Percentiles rank a stretch among this genome's conserved stretches.
Evolutionary conservation across 2,888 invertebrate genomes (phyloP).

Genomic region (Tetragonisca angustula): DNA sequence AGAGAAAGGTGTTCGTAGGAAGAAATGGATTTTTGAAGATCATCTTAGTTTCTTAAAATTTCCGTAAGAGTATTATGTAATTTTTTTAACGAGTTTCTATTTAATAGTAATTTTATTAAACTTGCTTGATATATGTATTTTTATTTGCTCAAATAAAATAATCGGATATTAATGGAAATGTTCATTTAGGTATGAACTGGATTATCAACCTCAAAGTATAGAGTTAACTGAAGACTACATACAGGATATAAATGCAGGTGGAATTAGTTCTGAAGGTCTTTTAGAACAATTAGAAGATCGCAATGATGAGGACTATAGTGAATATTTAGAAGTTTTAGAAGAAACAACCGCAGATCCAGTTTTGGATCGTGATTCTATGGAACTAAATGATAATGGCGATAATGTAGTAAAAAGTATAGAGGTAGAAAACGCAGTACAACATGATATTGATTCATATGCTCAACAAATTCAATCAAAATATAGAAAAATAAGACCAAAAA

Average conservation of each 20-base stretch:
- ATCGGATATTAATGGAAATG: conserved; percentile 6
- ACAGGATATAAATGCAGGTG: conserved; percentile 77
- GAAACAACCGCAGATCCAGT: conserved; percentile 76
- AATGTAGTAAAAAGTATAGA: conserved; percentile 19
- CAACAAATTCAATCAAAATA: conserved; percentile 80
- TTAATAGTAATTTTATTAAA: background rate
- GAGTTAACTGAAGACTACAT: conserved; percentile 80
- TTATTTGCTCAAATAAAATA: background rate
- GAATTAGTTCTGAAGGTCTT: conserved; percentile 75
- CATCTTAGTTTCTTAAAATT: conserved; percentile 80
- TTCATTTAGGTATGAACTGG: conserved; percentile 76
- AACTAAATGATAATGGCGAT: conserved; percentile 42
- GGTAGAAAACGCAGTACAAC: conserved; percentile 32
- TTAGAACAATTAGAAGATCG: conserved; percentile 80
- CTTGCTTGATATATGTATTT: background rate
- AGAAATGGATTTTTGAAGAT: conserved; percentile 83
- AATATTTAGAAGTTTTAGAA: conserved; percentile 80
- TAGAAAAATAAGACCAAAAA: conserved; percentile 76
- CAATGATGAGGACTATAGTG: conserved; percentile 80
- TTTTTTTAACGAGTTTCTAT: background rate
- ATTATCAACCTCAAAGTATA: conserved; percentile 78
- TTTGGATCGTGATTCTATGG: conserved; percentile 46
- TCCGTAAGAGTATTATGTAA: conserved; percentile 73
- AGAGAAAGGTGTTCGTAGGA: conserved; percentile 77
- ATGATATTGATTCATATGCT: conserved; percentile 71